Percentiles rank a stretch among this genome's conserved stretches.
Evolutionary conservation across 2,113 vertebrate species (phyloP).

Genomic region (Camelus bactrianus): DNA sequence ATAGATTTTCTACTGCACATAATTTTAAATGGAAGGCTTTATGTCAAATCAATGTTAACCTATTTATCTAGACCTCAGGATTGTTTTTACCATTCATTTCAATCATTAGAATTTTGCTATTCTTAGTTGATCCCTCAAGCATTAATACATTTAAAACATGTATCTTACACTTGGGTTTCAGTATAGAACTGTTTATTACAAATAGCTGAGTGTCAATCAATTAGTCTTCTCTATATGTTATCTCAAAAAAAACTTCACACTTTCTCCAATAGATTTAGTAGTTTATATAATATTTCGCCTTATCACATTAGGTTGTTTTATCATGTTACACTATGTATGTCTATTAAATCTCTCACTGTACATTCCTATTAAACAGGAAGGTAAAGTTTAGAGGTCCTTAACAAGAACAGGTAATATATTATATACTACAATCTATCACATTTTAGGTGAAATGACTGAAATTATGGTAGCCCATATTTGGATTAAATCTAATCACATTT

Average conservation of each 20-base stretch:
- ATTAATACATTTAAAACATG: conserved; percentile 8
- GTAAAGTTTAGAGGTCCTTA: neutral
- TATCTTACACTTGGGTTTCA: neutral
- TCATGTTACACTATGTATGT: neutral
- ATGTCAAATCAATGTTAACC: neutral
- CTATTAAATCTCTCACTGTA: neutral
- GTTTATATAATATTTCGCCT: neutral
- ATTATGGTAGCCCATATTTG: neutral
- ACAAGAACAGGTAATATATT: neutral
- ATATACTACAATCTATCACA: neutral
- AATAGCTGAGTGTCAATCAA: neutral
- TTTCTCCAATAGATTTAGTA: neutral
- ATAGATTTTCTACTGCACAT: neutral
- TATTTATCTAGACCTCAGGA: neutral
- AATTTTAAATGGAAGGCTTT: neutral
- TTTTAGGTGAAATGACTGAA: conserved; percentile 62
- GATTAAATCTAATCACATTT: neutral
- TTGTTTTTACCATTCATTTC: neutral
- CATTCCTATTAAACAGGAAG: conserved; percentile 3
- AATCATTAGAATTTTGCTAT: conserved; percentile 7
- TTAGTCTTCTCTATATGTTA: neutral
- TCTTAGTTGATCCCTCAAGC: neutral
- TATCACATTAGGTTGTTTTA: neutral
- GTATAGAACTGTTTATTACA: conserved; percentile 26
- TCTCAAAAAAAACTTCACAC: neutral